A percentile compares a stretch with the other conserved stretches of the same genome.
These are phyloP conservation scores for Centruroides sculpturatus DNA, from an alignment of 1,140 invertebrate species.

Conservation along the genomic window DNA sequence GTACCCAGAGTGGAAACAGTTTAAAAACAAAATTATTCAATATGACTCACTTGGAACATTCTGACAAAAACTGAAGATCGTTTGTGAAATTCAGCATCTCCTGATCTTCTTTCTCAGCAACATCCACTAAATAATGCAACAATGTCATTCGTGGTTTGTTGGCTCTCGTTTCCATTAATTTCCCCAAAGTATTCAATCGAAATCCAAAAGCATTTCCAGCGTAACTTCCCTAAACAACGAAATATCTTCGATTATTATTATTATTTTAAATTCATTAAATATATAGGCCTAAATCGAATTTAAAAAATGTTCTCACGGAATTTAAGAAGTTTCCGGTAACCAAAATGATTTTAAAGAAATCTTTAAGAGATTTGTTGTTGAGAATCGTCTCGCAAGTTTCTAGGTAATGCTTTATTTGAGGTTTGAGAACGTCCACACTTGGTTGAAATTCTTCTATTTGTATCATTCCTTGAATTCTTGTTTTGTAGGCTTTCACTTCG, in stretches of 20 bases:
- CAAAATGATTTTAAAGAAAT: constrained; percentile 82
- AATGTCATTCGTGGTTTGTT: constrained; percentile 94
- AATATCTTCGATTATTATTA: not conserved
- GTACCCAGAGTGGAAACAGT: no score
- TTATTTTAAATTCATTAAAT: not conserved
- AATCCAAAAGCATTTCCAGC: constrained; percentile 93
- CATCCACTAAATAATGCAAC: constrained; percentile 80
- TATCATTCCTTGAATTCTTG: constrained; percentile 80
- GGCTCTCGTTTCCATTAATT: constrained; percentile 81
- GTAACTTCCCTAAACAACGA: constrained; percentile 62
- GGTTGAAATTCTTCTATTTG: constrained; percentile 86
- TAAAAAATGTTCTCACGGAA: constrained; percentile 41
- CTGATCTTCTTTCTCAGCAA: constrained; percentile 68
- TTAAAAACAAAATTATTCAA: no score
- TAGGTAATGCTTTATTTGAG: constrained; percentile 80
- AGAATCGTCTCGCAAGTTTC: constrained; percentile 71
- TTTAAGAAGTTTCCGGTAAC: constrained; percentile 88
- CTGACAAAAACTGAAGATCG: constrained; percentile 64
- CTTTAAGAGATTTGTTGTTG: constrained; percentile 59
- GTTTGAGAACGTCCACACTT: constrained; percentile 77
- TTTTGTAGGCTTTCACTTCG: constrained; percentile 62
- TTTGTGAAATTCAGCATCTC: constrained; percentile 61
- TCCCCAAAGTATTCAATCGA: constrained; percentile 80
- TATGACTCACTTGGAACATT: constrained; percentile 56
- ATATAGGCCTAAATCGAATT: not conserved